Evolutionary conservation across 2,888 invertebrate genomes (phyloP), one percentile per base, ranked within the genome.

Genomic region (Beris morrisii): DNA sequence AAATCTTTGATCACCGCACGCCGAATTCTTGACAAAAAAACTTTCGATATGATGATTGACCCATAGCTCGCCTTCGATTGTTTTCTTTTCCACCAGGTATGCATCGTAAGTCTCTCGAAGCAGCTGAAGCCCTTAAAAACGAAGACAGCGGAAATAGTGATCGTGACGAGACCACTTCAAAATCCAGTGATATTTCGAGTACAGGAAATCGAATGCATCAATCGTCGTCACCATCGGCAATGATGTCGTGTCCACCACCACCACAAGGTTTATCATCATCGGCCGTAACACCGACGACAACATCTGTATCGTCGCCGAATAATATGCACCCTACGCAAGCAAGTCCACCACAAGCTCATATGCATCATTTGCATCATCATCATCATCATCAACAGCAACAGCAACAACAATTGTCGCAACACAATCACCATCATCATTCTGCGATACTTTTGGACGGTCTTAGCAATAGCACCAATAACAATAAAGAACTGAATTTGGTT

Each of bases 61-160:
- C 6, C 5, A 45, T 53, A 59, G 9, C 64, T 15, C 32, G n/a
- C 6, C n/a, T 13, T 48, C 6, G 12, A 48, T 48, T 13, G 11
- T 48, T 6, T 13, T 48, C 15, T 45, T 28, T 22, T 52, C 43
- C 81, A 98, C 43, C 81, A 98, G 98, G 98, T 80, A 98, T 98
- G 98, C 98, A 98, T 84, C 91, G 97, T 76, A 98, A 98, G 84
- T 97, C 96, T 58, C 83, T 97, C 77, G 98, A 98, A 84, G 97
- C 98, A 64, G 95, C 97, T 71, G 94, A 94, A 75, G 93, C 96
- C 79, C 88, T 97, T 71, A 95, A 94, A 81, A 71, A 71, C 64
- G 95, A 95, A 75, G 85, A 86, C 70, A 87, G 86, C 66, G 65
- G 50, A 5, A 65, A 56, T 43, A 87, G 87, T 77, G 91, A 89